Evolutionary conservation across 2,797 vertebrate genomes (phyloP).

Genomic region (Chiropotes sagulatus): DNA sequence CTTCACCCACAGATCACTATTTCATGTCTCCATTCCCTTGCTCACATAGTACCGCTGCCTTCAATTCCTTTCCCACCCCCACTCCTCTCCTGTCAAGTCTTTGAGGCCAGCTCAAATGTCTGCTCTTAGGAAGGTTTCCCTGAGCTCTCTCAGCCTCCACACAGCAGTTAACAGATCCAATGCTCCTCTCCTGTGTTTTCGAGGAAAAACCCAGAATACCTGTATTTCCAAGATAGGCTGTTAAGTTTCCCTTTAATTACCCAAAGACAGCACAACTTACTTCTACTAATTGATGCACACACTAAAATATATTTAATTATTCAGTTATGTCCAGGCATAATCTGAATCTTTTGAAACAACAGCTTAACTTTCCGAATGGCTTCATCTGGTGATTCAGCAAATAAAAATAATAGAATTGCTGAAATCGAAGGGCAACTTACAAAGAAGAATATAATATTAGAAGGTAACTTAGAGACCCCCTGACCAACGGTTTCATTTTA

Average conservation of each 20-base stretch:
- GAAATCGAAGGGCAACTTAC: neutral
- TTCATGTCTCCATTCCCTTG: neutral
- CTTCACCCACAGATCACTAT: neutral
- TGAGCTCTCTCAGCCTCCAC: neutral
- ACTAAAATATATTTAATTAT: neutral
- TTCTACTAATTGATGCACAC: neutral
- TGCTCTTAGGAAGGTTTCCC: neutral
- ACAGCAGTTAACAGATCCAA: neutral
- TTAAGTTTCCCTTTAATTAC: neutral
- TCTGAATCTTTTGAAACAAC: neutral
- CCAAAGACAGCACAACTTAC: neutral
- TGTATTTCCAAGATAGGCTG: neutral
- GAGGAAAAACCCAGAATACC: neutral
- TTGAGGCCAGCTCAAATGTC: neutral
- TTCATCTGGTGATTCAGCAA: neutral
- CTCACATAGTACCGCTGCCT: neutral
- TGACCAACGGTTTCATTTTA: neutral
- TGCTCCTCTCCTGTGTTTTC: neutral
- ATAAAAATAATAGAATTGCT: neutral
- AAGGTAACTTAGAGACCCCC: neutral
- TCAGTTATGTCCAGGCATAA: neutral
- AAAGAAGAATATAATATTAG: neutral
- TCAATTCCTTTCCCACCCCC: neutral
- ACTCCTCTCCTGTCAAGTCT: neutral
- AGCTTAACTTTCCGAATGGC: neutral